phyloP scores from a whole-genome alignment of 2,888 invertebrate species.

The Zaprionus obscuricornis region DNA sequence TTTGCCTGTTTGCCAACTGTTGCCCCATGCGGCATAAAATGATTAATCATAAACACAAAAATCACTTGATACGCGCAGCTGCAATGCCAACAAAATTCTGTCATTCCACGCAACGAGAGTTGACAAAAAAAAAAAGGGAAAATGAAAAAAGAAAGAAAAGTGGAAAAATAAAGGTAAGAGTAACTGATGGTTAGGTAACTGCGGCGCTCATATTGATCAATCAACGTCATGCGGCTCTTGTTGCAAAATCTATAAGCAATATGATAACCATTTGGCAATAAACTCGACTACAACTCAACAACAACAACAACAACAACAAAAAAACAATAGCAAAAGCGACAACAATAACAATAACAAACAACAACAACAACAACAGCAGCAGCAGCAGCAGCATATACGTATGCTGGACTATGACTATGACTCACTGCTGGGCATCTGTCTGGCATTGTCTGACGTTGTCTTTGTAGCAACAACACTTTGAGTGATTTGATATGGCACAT shows the following conservation, averaged over 20 bases:
- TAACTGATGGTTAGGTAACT: conserved; percentile 61
- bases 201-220: conserved; percentile 81
- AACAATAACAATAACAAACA: no score
- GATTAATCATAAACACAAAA: conserved; percentile 64
- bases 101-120: conserved; percentile 71
- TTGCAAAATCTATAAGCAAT: conserved; percentile 82
- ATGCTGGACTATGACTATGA: background rate
- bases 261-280: conserved; percentile 80
- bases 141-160: conserved; percentile 21
- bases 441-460: conserved; percentile 57
- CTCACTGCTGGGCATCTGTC: conserved; percentile 30
- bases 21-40: conserved; percentile 37
- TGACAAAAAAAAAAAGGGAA: conserved; percentile 54
- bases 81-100: conserved; percentile 39
- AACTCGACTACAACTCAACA: conserved; percentile 56
- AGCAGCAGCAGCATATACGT: conserved; percentile 3
- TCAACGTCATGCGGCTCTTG: conserved; percentile 80
- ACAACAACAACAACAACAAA: no score
- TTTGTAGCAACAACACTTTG: conserved; percentile 72
- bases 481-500: conserved; percentile 74
- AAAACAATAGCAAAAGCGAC: no score
- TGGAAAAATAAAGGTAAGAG: conserved; percentile 10
- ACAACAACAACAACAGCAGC: background rate
- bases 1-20: conserved; percentile 42
- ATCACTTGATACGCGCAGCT: conserved; percentile 53